A percentile compares a stretch with the other conserved stretches of the same genome.
Evolutionary conservation across 2,888 invertebrate species (phyloP).

Genomic region (Clostera curtula): DNA sequence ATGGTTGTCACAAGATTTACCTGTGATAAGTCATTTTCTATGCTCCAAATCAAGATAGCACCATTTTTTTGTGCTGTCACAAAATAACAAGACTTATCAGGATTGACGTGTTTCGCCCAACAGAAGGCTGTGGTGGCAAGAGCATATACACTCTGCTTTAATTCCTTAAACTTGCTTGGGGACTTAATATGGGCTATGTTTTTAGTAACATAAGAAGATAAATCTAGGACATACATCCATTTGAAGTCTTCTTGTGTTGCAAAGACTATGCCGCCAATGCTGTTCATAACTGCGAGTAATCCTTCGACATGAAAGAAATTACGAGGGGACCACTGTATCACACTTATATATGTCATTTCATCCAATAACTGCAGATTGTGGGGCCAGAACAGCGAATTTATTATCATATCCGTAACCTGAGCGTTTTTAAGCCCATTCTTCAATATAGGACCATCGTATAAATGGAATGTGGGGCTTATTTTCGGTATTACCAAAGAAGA

Average conservation of each 20-base stretch:
- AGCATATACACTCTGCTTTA: slow-evolving; percentile 33
- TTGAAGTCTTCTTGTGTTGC: slow-evolving; percentile 22
- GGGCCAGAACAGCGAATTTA: slow-evolving; percentile 52
- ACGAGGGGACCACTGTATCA: slow-evolving; percentile 47
- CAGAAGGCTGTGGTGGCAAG: slow-evolving; percentile 42
- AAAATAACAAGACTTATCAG: slow-evolving; percentile 38
- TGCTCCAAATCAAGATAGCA: slow-evolving; percentile 42
- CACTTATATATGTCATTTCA: slow-evolving; percentile 35
- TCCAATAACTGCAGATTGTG: slow-evolving; percentile 40
- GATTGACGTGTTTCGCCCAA: slow-evolving; percentile 37
- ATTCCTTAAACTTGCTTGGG: slow-evolving; percentile 25
- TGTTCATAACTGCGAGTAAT: slow-evolving; percentile 47
- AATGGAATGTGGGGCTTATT: slow-evolving; percentile 33
- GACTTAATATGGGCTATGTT: slow-evolving; percentile 14
- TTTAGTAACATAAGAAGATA: slow-evolving; percentile 32
- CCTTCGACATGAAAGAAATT: slow-evolving; percentile 30
- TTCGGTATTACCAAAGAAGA: slow-evolving; percentile 33
- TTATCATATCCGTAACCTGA: slow-evolving; percentile 45
- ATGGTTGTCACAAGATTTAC: too few species aligned
- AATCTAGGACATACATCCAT: slow-evolving; percentile 35
- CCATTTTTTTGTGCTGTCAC: slow-evolving; percentile 53
- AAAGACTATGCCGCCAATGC: slow-evolving; percentile 49
- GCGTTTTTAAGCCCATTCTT: slow-evolving; percentile 34
- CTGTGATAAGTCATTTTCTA: slow-evolving; percentile 25
- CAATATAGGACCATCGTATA: slow-evolving; percentile 33